Evolutionary conservation across 2,888 invertebrate species (phyloP), one percentile per base, ranked within the genome.

Genomic region (Cremastinae sp.): DNA sequence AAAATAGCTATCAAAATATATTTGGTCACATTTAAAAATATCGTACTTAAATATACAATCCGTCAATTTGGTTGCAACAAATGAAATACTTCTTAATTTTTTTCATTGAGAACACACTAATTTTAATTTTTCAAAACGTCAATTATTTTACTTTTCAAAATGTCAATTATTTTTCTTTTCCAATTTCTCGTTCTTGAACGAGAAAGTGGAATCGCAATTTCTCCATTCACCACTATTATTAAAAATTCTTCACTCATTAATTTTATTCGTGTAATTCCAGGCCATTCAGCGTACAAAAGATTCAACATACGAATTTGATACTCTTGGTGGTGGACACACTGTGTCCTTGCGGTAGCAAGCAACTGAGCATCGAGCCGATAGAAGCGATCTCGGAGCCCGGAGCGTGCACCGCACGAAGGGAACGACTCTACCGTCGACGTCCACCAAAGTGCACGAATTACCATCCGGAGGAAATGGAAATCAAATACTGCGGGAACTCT

Each of bases 271-370:
- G 14, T 41, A 51, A 78, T 84, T 80, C 0, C 91, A 95, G 97
- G 85, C 96, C 96, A 22, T 97, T 97, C 91, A 97, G 96, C 91
- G 96, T 97, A 69, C 96, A 97, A 88, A 96, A 96, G 91, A 96
- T 97, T 85, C 96, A 95, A 58, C 95, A 96, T 89, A 97, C 96
- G 87, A 97, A 97, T 91, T 91, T 97, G 83, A 96, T 97, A 84
- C 91, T 97, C 79, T 91, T 97, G 79, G 97, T 96, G 79, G 96
- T 97, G 83, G 96, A 97, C 90, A 96, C 96, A 18, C 90, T 96
- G 82, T 96, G 96, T 88, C 96, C 96, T 59, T 97, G 96, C 90
- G 96, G 96, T 80, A 95, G 95, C 85, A 96, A 96, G 90, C 94
- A 95, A 86, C 91, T 96, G 80, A 95, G 95, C 90, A 96, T 96